Conservation (phyloP, 2,797 vertebrate genomes). For the Ceyx erithaca region DNA sequence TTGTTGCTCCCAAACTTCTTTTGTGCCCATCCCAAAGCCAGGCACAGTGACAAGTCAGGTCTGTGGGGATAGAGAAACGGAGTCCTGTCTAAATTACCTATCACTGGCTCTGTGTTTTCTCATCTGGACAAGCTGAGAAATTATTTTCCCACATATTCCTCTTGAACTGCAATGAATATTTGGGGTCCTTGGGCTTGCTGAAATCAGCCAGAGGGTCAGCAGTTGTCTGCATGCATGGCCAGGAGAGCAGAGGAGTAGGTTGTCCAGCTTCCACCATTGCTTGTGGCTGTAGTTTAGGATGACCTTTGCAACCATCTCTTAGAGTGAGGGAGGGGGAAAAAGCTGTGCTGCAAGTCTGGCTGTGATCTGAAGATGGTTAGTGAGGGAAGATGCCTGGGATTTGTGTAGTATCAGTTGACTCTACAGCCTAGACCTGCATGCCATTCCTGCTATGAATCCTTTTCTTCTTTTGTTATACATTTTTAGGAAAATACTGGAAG, state of each 20-base stretch:
- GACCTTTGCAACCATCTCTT: not conserved
- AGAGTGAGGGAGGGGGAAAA: not conserved
- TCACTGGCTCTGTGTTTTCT: not conserved
- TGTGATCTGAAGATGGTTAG: not conserved
- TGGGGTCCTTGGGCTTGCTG: not conserved
- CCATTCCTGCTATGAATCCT: not conserved
- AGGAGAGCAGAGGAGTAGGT: not conserved
- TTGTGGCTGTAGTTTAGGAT: not conserved
- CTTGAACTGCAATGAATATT: not conserved
- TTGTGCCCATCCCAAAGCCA: not conserved
- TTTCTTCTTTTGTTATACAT: not conserved
- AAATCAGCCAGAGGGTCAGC: fast-evolving
- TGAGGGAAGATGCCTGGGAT: not conserved
- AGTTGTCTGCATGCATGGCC: not conserved
- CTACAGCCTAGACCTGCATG: not conserved
- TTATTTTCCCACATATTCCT: not conserved
- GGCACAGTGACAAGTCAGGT: fast-evolving
- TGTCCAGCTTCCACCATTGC: fast-evolving
- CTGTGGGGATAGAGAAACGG: not conserved
- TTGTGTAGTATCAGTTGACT: not conserved
- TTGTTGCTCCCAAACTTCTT: not conserved
- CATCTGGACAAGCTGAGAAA: not conserved
- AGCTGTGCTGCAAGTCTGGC: not conserved
- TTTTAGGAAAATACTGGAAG: not conserved
- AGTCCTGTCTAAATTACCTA: not conserved